phyloP scores from a whole-genome alignment of 1,140 invertebrate genomes.

The Lethrus apterus region DNA sequence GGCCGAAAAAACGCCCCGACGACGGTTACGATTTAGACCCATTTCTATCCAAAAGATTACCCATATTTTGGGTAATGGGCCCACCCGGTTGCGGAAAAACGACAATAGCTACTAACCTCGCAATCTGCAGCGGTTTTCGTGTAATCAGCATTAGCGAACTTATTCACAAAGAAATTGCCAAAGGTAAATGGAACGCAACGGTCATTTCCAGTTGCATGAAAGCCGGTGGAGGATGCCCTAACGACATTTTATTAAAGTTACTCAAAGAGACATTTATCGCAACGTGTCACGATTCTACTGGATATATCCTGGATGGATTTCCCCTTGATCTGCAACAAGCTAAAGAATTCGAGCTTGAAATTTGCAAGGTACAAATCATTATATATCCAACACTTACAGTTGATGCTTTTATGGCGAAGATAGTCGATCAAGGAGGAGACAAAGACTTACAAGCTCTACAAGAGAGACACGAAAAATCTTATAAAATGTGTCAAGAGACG shows the following conservation, averaged over 20 bases:
- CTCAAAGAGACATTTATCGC: conserved; percentile 20
- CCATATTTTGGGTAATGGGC: conserved; percentile 26
- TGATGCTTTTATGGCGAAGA: conserved; percentile 15
- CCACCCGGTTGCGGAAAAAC: conserved; percentile 19
- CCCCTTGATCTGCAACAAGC: conserved; percentile 19
- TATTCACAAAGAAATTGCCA: conserved; percentile 18
- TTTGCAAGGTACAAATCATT: conserved; percentile 24
- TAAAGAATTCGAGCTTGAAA: conserved; percentile 22
- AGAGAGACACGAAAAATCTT: background rate
- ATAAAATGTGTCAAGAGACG: background rate
- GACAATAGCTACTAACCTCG: conserved; percentile 18
- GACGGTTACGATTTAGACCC: conserved; percentile 12
- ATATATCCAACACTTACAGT: conserved; percentile 20
- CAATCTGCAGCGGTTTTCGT: conserved; percentile 19
- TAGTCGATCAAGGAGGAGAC: background rate
- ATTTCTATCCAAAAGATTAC: conserved; percentile 13
- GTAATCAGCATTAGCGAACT: conserved; percentile 16
- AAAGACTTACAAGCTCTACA: background rate
- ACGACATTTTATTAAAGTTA: conserved; percentile 22
- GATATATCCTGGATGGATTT: conserved; percentile 23
- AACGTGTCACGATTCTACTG: conserved; percentile 18
- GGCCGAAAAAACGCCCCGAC: conserved; percentile 5
- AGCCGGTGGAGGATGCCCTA: conserved; percentile 4
- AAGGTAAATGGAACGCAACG: conserved; percentile 14
- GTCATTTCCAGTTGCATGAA: conserved; percentile 15